These are phyloP conservation scores for Rhabditoides inermis DNA, from an alignment of 2,888 invertebrate genomes.

Conservation along the genomic window DNA sequence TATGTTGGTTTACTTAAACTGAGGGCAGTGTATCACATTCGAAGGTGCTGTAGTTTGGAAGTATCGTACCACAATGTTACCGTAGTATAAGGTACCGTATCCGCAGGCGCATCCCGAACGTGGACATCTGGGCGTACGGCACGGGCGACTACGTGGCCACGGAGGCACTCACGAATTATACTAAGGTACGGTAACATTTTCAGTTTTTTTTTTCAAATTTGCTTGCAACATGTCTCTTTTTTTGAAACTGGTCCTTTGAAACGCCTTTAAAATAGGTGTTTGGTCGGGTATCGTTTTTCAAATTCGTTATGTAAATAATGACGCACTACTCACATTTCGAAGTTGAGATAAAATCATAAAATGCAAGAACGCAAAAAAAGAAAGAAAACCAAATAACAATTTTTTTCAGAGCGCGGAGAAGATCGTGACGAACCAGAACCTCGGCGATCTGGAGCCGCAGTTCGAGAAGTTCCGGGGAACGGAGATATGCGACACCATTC, in stretches of 20 bases:
- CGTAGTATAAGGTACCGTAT: too few species aligned
- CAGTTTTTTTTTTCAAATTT: not conserved
- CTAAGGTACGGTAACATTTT: conserved; percentile 14
- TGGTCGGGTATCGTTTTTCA: not conserved
- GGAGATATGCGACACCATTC: conserved; percentile 48
- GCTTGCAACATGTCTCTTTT: not conserved
- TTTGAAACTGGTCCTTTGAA: not conserved
- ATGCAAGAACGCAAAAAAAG: too few species aligned
- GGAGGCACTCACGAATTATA: conserved; percentile 43
- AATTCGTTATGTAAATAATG: too few species aligned
- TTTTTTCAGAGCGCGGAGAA: conserved; percentile 25
- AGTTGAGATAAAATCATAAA: too few species aligned
- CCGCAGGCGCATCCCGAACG: conserved; percentile 31
- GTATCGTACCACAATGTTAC: too few species aligned
- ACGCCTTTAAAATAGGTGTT: not conserved
- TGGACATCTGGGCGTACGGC: conserved; percentile 50
- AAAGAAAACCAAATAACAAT: too few species aligned
- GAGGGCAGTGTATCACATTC: too few species aligned
- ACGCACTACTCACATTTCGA: too few species aligned
- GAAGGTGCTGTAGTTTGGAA: too few species aligned
- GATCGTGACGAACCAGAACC: conserved; percentile 47
- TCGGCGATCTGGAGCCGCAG: conserved; percentile 36
- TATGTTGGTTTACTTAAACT: too few species aligned
- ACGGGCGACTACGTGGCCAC: conserved; percentile 51
- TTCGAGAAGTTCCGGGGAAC: conserved; percentile 44